Conservation (phyloP, 2,113 vertebrate genomes). For the Tamias sibiricus region DNA sequence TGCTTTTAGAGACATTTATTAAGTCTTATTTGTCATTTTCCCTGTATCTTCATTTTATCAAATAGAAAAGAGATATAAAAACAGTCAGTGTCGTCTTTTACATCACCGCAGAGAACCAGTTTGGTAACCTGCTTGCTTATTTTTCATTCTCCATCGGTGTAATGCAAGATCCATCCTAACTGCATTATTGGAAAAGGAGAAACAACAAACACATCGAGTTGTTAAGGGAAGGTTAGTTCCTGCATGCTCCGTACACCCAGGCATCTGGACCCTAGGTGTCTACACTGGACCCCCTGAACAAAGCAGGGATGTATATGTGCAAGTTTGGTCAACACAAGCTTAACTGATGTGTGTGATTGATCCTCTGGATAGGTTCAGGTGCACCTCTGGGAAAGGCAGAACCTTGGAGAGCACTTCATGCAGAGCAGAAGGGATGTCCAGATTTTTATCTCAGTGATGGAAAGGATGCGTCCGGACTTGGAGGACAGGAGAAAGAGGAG, state of each 20-base stretch:
- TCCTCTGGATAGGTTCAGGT: rapidly evolving
- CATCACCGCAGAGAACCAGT: neutral
- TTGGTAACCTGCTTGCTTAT: neutral
- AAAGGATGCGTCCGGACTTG: neutral
- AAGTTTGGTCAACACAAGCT: neutral
- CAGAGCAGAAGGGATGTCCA: neutral
- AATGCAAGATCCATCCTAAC: neutral
- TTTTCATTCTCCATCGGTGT: neutral
- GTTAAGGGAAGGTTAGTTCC: neutral
- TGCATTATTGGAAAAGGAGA: neutral
- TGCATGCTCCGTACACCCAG: neutral
- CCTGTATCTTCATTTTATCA: slow-evolving; percentile 35
- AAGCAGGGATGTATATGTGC: neutral
- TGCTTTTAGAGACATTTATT: neutral
- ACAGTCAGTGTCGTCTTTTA: neutral
- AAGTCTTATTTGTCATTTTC: neutral
- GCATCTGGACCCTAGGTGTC: neutral
- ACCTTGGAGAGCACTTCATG: neutral
- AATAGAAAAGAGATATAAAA: neutral
- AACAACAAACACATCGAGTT: neutral
- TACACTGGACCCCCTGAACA: neutral
- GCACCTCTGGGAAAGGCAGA: neutral
- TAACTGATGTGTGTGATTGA: neutral
- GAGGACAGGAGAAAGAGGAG: neutral
- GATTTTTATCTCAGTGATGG: neutral